Percentiles rank a stretch among this genome's conserved stretches.
phyloP scores from a whole-genome alignment of 1,140 invertebrate genomes.

The Homarus americanus region DNA sequence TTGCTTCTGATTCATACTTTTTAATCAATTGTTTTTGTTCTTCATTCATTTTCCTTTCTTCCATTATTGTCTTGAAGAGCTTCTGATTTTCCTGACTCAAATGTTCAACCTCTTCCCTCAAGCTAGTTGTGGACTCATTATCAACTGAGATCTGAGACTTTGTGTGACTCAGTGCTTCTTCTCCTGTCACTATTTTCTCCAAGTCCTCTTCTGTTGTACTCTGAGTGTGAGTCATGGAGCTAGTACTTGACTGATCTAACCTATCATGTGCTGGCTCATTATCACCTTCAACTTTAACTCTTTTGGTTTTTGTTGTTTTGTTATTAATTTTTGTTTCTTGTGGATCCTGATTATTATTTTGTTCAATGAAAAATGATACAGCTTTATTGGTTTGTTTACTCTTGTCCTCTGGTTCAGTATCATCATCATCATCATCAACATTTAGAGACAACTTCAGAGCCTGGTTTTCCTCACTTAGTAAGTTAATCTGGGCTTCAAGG shows the following conservation, averaged over 20 bases:
- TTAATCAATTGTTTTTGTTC: background rate
- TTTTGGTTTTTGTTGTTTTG: background rate
- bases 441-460: conserved; percentile 33
- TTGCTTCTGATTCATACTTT: background rate
- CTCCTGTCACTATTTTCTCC: background rate
- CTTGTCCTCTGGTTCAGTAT: too few relatives aligned
- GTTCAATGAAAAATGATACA: conserved; percentile 10
- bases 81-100: conserved; percentile 35
- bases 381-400: conserved; percentile 16
- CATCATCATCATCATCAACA: conserved; percentile 11
- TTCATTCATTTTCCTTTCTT: conserved; percentile 13
- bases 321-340: background rate
- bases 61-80: conserved; percentile 12
- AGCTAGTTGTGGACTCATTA: background rate
- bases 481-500: conserved; percentile 50
- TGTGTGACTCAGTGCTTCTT: background rate
- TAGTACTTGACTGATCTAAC: background rate
- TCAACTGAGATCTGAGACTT: background rate
- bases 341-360: background rate
- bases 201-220: background rate
- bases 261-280: background rate
- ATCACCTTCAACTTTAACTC: background rate
- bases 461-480: conserved; percentile 52
- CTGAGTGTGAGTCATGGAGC: background rate
- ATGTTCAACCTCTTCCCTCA: conserved; percentile 7